Evolutionary conservation across 1,140 invertebrate species (phyloP).

Genomic region (Leptopilina boulardi): DNA sequence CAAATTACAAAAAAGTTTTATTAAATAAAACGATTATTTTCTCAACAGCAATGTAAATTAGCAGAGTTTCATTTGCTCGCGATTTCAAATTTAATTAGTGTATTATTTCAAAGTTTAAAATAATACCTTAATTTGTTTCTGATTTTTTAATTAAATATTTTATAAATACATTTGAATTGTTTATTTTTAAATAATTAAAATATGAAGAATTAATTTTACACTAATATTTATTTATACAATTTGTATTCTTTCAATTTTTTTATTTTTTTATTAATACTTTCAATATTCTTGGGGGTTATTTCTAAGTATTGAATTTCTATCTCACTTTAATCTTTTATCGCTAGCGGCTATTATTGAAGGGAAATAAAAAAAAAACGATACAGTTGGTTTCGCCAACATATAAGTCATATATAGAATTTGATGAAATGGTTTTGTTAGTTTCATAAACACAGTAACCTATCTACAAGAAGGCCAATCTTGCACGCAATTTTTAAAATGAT

Average conservation of each 20-base stretch:
- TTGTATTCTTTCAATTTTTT: background rate
- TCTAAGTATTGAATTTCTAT: background rate
- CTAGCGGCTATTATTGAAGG: background rate
- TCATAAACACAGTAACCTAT: slow-evolving; percentile 48
- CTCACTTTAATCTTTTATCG: slow-evolving; percentile 1
- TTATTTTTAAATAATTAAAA: too few species aligned
- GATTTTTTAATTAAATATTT: too few species aligned
- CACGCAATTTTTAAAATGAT: slow-evolving; percentile 44
- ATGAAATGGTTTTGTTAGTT: slow-evolving; percentile 37
- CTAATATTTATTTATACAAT: too few species aligned
- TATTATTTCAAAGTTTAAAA: too few species aligned
- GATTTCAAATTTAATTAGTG: too few species aligned
- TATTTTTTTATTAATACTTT: slow-evolving; percentile 11
- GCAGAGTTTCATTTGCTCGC: too few species aligned
- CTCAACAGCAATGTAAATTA: too few species aligned
- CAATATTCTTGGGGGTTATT: background rate
- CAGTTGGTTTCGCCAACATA: background rate
- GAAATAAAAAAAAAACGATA: slow-evolving; percentile 14
- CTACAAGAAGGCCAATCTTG: slow-evolving; percentile 48
- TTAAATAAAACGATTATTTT: too few species aligned
- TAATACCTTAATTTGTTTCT: too few species aligned
- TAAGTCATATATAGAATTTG: background rate
- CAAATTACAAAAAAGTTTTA: too few species aligned
- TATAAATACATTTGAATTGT: too few species aligned
- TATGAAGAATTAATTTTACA: too few species aligned